Percentiles rank a stretch among this genome's conserved stretches.
These are phyloP conservation scores for Climacteris rufus DNA, from an alignment of 2,113 vertebrate species.

Conservation along the genomic window DNA sequence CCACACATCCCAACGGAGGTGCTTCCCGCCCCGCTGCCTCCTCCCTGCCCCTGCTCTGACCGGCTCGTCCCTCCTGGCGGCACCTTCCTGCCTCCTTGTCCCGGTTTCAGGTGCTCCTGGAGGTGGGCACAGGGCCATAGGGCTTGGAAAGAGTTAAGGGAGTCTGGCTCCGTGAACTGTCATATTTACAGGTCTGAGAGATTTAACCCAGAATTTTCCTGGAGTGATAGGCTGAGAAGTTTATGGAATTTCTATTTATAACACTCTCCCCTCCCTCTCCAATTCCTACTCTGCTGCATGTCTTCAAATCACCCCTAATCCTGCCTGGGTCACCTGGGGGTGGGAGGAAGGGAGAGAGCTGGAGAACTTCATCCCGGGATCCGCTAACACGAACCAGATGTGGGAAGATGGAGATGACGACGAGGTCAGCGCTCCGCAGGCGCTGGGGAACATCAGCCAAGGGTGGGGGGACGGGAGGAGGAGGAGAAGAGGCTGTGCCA, in stretches of 20 bases:
- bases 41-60: not conserved
- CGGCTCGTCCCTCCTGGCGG: fast-evolving
- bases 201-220: conserved; percentile 56
- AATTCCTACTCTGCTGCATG: conserved; percentile 10
- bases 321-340: conserved; percentile 68
- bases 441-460: conserved; percentile 17
- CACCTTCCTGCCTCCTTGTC: not conserved
- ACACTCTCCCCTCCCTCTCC: conserved; percentile 11
- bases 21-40: not conserved
- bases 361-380: conserved; percentile 64
- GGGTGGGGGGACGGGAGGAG: not conserved
- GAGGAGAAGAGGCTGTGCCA: not conserved
- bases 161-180: not conserved
- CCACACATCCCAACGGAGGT: not conserved
- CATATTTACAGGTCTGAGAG: conserved; percentile 59
- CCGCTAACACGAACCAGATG: conserved; percentile 79
- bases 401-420: conserved; percentile 63
- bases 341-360: conserved; percentile 35
- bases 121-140: fast-evolving
- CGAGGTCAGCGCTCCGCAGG: conserved; percentile 9
- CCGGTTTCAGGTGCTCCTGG: not conserved
- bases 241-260: conserved; percentile 74
- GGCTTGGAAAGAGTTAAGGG: not conserved
- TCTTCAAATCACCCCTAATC: conserved; percentile 72
- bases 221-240: conserved; percentile 60